Conservation (phyloP, 2,888 invertebrate species). For the Troides oblongomaculatus region DNA sequence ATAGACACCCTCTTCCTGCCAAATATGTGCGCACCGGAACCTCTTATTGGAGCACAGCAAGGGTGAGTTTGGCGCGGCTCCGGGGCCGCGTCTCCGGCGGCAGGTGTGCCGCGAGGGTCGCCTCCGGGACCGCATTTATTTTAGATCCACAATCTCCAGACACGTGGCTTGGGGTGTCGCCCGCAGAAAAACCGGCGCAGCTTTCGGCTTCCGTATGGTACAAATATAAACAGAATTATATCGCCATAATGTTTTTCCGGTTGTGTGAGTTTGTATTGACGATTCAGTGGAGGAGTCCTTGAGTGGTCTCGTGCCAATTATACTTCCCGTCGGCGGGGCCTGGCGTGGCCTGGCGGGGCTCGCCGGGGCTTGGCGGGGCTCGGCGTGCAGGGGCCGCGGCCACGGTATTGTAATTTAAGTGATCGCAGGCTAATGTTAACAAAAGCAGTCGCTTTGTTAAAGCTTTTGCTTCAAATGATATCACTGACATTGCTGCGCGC, state of each 20-base stretch:
- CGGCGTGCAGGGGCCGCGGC: too few relatives aligned
- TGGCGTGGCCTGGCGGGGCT: background rate
- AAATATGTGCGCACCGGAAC: constrained; percentile 56
- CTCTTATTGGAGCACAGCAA: constrained; percentile 46
- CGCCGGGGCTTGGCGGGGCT: background rate
- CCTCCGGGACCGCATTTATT: constrained; percentile 67
- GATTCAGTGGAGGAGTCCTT: constrained; percentile 54
- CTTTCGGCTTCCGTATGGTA: constrained; percentile 69
- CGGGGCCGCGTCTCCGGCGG: constrained; percentile 42
- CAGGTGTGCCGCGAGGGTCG: constrained; percentile 76
- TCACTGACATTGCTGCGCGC: too few relatives aligned
- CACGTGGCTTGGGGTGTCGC: constrained; percentile 72
- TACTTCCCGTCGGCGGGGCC: constrained; percentile 37
- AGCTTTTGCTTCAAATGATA: too few relatives aligned
- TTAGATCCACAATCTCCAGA: constrained; percentile 70
- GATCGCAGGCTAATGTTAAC: too few relatives aligned
- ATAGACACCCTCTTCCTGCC: constrained; percentile 79
- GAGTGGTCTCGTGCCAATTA: constrained; percentile 65
- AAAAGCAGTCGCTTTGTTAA: too few relatives aligned
- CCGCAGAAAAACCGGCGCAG: constrained; percentile 72
- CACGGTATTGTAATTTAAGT: too few relatives aligned
- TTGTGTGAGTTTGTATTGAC: constrained; percentile 61
- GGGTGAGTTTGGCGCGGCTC: constrained; percentile 38
- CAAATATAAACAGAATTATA: constrained; percentile 75
- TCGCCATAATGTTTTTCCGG: constrained; percentile 77